Evolutionary conservation across 23 tunicate species (phyloP).

Genomic region (Trididemnum miniatum): DNA sequence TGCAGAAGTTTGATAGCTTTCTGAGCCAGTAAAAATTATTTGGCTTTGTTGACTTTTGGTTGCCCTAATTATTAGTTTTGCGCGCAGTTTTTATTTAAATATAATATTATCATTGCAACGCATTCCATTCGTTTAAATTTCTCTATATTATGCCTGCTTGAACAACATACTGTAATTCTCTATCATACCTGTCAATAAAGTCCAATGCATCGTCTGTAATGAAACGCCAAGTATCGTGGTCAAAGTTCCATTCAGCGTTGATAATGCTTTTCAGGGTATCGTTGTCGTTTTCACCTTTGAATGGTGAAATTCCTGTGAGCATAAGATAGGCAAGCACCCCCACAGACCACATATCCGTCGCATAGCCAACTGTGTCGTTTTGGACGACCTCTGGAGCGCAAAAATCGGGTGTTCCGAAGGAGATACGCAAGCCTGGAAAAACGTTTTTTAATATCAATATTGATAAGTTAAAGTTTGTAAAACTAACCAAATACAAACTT

Average conservation of each 20-base stretch:
- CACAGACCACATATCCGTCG: slow-evolving; percentile 97
- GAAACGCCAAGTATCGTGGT: slow-evolving; percentile 64
- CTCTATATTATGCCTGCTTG: too few species aligned
- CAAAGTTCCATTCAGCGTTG: slow-evolving; percentile 75
- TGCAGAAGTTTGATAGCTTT: too few species aligned
- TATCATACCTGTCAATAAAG: slow-evolving; percentile 73
- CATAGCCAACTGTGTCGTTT: slow-evolving; percentile 76
- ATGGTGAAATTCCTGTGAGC: slow-evolving; percentile 84
- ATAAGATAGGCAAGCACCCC: slow-evolving; percentile 71
- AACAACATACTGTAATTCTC: not conserved
- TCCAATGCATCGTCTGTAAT: slow-evolving; percentile 89
- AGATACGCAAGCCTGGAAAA: slow-evolving; percentile 70
- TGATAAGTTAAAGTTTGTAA: too few species aligned
- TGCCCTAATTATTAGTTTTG: too few species aligned
- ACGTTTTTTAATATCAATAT: too few species aligned
- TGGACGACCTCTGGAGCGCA: slow-evolving; percentile 93
- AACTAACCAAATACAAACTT: too few species aligned
- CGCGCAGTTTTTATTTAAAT: too few species aligned
- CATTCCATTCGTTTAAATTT: too few species aligned
- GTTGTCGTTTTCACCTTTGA: slow-evolving; percentile 79
- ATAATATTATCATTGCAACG: too few species aligned
- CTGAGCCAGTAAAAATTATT: too few species aligned
- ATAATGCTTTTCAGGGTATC: slow-evolving; percentile 73
- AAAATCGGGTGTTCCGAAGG: slow-evolving; percentile 89
- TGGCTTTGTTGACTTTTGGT: not conserved